Base-by-base conservation (phyloP, 2,888 invertebrate species). In the Drosophila mettleri region DNA sequence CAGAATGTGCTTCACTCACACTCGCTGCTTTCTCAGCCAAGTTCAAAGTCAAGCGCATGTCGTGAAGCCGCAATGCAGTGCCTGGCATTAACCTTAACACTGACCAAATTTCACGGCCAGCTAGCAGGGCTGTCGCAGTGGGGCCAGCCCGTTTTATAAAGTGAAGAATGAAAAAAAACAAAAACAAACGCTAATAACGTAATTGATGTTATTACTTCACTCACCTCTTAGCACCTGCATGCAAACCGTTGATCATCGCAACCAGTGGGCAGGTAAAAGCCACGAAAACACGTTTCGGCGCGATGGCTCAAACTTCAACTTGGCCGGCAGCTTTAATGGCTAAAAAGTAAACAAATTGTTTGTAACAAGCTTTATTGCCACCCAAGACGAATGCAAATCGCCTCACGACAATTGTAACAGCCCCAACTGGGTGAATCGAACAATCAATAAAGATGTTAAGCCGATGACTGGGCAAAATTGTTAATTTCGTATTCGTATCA, bases 31-130 rank as follows among this genome's bases (percentile, higher is more conserved):
- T 39, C 33, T 27, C 55, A 8, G 38, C 51, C 87, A 81, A 87
- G 87, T 86, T 81, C 86, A 88, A 79, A 68, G 88, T 81, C 82
- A 87, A 67, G 58, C 51, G 45, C 54, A 48, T 71, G 43, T 52
- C 70, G 61, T 34, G 20, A 39, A 38, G 31, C 18, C 65, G 59
- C 34, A 31, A 33, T 33, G 61, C 34, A 27, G 12, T 18, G 61
- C 38, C 46, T 31, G 43, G 31, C 53, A 57, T 53, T 57, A 67
- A 67, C 74, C 70, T 78, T 63, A 74, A 65, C 74, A 78, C 52
- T 77, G 67, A 74, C 70, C 62, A 48, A 53, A 18, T 74, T 74
- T 61, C 57, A 66, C 27, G 34, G 14, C 5, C 9, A 16, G 33
- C 34, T 22, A 8, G 16, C 29, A 36, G 38, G 5, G 51, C 9